phyloP scores from a whole-genome alignment of 2,113 vertebrate species.

The Podilymbus podiceps region DNA sequence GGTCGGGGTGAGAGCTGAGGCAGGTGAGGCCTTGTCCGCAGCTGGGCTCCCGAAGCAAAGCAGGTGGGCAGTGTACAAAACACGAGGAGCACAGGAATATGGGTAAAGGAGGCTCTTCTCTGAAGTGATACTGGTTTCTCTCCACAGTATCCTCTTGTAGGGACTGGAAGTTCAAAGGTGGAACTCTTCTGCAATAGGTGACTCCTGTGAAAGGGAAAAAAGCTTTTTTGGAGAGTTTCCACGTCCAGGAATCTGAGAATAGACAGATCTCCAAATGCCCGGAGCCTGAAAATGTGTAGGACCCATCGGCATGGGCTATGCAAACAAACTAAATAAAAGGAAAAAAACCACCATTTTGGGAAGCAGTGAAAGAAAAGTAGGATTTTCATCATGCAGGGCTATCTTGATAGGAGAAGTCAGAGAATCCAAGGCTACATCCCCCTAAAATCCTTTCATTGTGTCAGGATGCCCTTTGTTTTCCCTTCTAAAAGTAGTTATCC shows the following conservation, averaged over 20 bases:
- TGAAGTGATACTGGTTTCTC: neutral
- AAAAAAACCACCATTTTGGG: neutral
- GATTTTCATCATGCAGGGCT: neutral
- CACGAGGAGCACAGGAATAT: rapidly evolving
- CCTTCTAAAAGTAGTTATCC: neutral
- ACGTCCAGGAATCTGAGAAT: neutral
- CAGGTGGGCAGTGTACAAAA: no score
- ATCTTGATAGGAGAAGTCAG: neutral
- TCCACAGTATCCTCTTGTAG: neutral
- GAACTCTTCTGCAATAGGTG: neutral
- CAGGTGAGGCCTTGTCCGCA: neutral
- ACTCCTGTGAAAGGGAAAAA: neutral
- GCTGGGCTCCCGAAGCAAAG: neutral
- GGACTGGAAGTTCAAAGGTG: neutral
- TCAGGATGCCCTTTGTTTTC: neutral
- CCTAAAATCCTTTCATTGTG: neutral
- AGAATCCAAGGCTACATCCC: neutral
- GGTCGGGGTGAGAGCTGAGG: neutral
- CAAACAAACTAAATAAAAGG: neutral
- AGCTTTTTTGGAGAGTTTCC: neutral
- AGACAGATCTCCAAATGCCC: neutral
- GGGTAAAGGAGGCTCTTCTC: neutral
- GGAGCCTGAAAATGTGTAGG: neutral
- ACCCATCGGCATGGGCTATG: rapidly evolving
- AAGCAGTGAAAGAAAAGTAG: neutral